Percentiles rank a stretch among this genome's conserved stretches.
These are phyloP conservation scores for Sylvilagus bachmani DNA, from an alignment of 2,113 vertebrate species.

Conservation along the genomic window DNA sequence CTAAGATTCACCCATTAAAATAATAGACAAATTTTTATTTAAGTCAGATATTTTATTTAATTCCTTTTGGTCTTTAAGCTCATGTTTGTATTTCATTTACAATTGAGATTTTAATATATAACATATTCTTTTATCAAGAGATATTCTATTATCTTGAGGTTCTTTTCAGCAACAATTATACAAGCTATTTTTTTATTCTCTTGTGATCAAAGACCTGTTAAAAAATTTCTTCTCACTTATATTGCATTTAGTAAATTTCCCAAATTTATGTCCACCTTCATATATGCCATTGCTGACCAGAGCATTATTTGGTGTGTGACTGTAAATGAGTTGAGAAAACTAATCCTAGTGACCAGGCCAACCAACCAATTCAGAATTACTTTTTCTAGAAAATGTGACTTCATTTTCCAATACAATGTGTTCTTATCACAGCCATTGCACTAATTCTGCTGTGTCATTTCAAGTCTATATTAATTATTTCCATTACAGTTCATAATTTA, in stretches of 20 bases:
- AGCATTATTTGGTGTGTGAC: no score
- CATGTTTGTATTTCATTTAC: not conserved
- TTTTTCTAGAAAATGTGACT: constrained; percentile 2
- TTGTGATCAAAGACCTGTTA: not conserved
- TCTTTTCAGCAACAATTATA: not conserved
- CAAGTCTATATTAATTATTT: not conserved
- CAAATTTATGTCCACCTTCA: no score
- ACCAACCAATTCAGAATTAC: no score
- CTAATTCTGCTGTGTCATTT: not conserved
- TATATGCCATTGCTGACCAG: no score
- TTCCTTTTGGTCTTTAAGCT: not conserved
- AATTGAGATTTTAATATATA: not conserved
- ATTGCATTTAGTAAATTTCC: not conserved
- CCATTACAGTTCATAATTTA: not conserved
- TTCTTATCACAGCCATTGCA: not conserved
- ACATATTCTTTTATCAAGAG: not conserved
- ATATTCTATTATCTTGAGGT: not conserved
- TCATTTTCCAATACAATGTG: not conserved
- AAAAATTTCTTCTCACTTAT: not conserved
- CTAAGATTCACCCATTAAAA: not conserved
- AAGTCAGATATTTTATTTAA: not conserved
- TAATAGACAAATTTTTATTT: not conserved
- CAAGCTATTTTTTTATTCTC: not conserved
- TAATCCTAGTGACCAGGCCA: no score
- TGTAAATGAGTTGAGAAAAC: no score